Conservation (phyloP, 2,113 vertebrate genomes). For the Thymallus thymallus region DNA sequence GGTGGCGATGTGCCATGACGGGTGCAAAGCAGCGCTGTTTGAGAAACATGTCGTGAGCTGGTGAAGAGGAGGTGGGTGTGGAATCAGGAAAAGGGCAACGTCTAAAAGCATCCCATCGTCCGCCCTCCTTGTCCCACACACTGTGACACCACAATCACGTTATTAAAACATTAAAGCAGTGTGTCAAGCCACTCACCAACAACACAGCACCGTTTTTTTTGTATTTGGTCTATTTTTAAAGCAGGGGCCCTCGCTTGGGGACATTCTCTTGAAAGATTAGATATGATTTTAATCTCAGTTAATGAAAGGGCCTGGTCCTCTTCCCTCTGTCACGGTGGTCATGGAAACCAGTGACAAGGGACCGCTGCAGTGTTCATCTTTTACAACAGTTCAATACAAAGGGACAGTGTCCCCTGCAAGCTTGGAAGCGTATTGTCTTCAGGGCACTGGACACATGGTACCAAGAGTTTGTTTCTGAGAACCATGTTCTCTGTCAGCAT, state of each 20-base stretch:
- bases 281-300: slow-evolving; percentile 72
- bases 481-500: not conserved
- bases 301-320: slow-evolving; percentile 54
- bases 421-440: too few relatives aligned
- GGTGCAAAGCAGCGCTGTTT: slow-evolving; percentile 68
- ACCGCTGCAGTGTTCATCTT: slow-evolving; percentile 15
- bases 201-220: slow-evolving; percentile 48
- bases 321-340: slow-evolving; percentile 26
- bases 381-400: slow-evolving; percentile 40
- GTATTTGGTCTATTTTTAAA: slow-evolving; percentile 64
- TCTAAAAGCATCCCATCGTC: slow-evolving; percentile 57
- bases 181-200: slow-evolving; percentile 68
- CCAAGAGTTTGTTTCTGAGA: not conserved
- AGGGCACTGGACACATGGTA: not conserved
- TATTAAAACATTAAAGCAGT: slow-evolving; percentile 37
- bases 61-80: slow-evolving; percentile 80
- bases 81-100: slow-evolving; percentile 76
- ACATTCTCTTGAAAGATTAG: slow-evolving; percentile 51
- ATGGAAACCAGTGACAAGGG: slow-evolving; percentile 48
- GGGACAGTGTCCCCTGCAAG: not conserved
- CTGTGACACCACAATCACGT: slow-evolving; percentile 52
- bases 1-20: slow-evolving; percentile 55
- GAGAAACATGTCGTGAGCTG: slow-evolving; percentile 71
- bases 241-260: slow-evolving; percentile 36
- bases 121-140: slow-evolving; percentile 39